A percentile compares a stretch with the other conserved stretches of the same genome.
phyloP scores from a whole-genome alignment of 2,797 vertebrate species.

The Dryobates pubescens region DNA sequence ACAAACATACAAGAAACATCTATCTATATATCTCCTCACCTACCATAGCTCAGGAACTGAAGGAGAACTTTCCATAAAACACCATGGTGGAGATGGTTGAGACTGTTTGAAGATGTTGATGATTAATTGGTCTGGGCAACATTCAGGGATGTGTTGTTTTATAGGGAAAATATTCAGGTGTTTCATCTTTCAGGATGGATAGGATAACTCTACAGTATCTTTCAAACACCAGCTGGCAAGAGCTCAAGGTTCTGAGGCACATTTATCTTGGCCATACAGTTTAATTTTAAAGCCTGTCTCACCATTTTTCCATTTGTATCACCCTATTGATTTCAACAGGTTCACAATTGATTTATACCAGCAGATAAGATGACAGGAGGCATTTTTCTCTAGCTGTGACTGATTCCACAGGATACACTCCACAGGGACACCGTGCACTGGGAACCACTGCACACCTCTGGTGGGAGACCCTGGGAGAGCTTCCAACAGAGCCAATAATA shows the following conservation, averaged over 20 bases:
- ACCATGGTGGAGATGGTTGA: background rate
- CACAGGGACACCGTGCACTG: fast-evolving
- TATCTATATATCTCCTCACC: background rate
- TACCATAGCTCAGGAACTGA: background rate
- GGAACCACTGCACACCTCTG: background rate
- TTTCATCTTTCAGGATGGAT: background rate
- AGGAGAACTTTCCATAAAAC: background rate
- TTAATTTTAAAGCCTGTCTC: slow-evolving; percentile 3
- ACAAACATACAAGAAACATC: background rate
- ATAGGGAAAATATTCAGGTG: background rate
- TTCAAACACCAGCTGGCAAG: background rate
- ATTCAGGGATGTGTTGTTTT: background rate
- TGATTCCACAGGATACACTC: background rate
- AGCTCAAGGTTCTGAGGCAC: background rate
- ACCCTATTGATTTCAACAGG: background rate
- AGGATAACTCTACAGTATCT: background rate
- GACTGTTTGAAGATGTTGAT: background rate
- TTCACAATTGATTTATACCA: background rate
- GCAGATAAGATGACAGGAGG: background rate
- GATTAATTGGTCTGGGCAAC: background rate
- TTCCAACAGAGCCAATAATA: background rate
- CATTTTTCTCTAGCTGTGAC: background rate
- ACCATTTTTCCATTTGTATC: background rate
- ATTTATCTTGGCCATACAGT: background rate
- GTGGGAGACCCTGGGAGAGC: background rate